Evolutionary conservation across 2,113 vertebrate species (phyloP).

Genomic region (Mandrillus leucophaeus): DNA sequence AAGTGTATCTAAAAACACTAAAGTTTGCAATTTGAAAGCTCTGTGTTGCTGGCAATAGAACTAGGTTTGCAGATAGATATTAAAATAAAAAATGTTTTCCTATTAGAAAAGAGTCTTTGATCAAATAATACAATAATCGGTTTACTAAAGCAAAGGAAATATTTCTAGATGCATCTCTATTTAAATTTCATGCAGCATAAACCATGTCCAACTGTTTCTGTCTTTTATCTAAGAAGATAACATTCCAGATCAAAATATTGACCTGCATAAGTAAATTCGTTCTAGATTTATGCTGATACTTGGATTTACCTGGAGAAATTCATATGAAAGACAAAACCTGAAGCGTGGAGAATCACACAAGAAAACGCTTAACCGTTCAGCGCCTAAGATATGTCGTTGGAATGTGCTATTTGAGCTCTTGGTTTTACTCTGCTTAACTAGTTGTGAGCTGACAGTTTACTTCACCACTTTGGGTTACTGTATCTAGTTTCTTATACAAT

Average conservation of each 20-base stretch:
- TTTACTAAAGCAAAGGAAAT: conserved; percentile 19
- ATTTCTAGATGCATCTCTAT: not conserved
- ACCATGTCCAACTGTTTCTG: not conserved
- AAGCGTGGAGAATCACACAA: conserved; percentile 18
- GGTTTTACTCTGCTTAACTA: not conserved
- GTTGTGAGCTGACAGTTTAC: not conserved
- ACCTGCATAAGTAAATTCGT: conserved; percentile 34
- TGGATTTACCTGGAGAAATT: conserved; percentile 17
- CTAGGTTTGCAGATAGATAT: not conserved
- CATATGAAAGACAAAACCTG: conserved; percentile 33
- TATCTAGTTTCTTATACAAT: not conserved
- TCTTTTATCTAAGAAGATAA: conserved; percentile 33
- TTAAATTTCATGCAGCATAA: conserved; percentile 51
- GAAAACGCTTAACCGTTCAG: conserved; percentile 7
- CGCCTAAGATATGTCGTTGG: not conserved
- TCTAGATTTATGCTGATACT: conserved; percentile 49
- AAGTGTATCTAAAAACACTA: not conserved
- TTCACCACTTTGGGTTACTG: not conserved
- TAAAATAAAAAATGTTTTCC: conserved; percentile 24
- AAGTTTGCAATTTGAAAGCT: not conserved
- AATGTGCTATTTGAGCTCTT: not conserved
- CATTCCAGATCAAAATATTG: conserved; percentile 38
- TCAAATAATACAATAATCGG: not conserved
- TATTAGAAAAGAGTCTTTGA: not conserved
- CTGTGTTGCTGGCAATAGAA: not conserved